Base-by-base conservation (phyloP, 2,888 invertebrate species). In the Andrena flavipes region DNA sequence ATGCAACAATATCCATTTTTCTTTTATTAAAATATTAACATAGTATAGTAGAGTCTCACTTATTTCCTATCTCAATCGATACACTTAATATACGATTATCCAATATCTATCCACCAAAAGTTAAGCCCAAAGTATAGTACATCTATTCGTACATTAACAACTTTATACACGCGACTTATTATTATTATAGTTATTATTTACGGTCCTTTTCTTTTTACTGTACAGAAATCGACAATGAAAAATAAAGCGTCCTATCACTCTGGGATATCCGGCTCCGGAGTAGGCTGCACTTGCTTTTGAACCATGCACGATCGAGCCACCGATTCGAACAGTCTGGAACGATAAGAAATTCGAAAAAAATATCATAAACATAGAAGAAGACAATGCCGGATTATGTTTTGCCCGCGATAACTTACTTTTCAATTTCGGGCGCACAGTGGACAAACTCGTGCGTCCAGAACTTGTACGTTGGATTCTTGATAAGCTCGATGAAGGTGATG, bases 401-500 rank as follows among this genome's bases (percentile, higher is more conserved):
- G 16, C 10, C 20, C 16, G 26, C 16, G 62, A 54, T 13, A 6
- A 87, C 97, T 96, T 94, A 99, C 98, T 99, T 99, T 95, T 99
- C 99, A 91, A 99, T 99, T 95, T 99, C 99, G 1, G 99, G 99
- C 26, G 99, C 99, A 94, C 99, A 99, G 93, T 99, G 99, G 1
- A 99, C 99, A 95, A 99, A 99, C 92, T 99, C 99, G 92, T 99
- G 99, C 86, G 97, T 97, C 99, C 99, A 99, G 95, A 99, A 99
- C 94, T 99, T 99, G 95, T 99, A 99, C 30, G 97, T 96, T 6
- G 99, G 99, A 95, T 99, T 99, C 94, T 99, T 99, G 92, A 99
- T 99, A 82, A 99, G 96, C 94, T 99, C 99, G 88, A 99, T 99
- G 94, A 99, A 99, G 0, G 99, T 99, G 87, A 99, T 99, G 51